Evolutionary conservation across 2,797 vertebrate genomes (phyloP), one percentile per base, ranked within the genome.

Genomic region (Spheniscus humboldti): DNA sequence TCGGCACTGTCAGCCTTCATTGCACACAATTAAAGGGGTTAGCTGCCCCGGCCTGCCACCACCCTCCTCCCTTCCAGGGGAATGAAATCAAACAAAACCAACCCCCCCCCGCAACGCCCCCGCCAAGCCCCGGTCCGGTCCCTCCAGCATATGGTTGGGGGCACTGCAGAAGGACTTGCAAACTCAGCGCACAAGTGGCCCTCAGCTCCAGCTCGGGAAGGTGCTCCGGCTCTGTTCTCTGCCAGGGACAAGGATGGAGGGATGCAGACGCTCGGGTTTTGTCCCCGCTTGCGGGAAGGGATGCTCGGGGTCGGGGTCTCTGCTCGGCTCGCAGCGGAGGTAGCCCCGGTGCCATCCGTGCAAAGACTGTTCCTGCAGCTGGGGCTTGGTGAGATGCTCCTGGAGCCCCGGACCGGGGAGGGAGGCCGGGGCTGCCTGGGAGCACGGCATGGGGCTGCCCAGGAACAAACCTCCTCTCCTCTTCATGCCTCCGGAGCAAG

Each of bases 1-100:
- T 82, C 69, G 22, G 23, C 94, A 11, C 95, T 67, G 97, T 97
- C 97, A 97, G 96, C 96, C 97, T 97, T 94, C 86, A 92, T 43
- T 94, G 97, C 95, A 96, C 97, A 97, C 97, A 96, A 93, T 97
- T 96, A 97, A 97, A 97, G 96, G 94, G 48, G 53, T 81, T 27
- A 86, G 64, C 84, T 64, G 76, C 52, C 80, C 88, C 17, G 11
- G 88, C 80, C 68, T 9, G 23, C 75, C 35, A 8, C 77, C 5
- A 13, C 52, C 79, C 88, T 66, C 35, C 77, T 72, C 74, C 91
- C 83, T 95, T 64, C 43, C 75, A 75, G 74, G 94, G 91, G 71
- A 87, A 95, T 30, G 77, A 62, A 95, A 87, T 92, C 59, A 88
- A 93, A 88, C 88, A 72, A 94, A 92, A 96, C 57, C 64, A 48